Evolutionary conservation across 2,888 invertebrate genomes (phyloP).

Genomic region (Ctenicera cuprea): DNA sequence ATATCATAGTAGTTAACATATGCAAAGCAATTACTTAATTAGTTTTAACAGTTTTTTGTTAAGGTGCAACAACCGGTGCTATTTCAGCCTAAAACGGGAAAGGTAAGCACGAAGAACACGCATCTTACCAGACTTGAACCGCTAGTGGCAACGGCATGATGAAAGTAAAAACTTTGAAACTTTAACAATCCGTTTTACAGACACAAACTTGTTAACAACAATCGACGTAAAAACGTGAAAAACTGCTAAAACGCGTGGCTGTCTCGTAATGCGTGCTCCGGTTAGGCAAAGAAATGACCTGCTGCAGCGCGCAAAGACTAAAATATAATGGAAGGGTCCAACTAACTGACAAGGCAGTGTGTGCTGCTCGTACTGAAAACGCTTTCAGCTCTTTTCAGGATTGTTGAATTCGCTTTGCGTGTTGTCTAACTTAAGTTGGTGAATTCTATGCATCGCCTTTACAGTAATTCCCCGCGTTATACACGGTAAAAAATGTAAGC

Average conservation of each 20-base stretch:
- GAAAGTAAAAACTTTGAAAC: slow-evolving; percentile 34
- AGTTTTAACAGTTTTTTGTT: neutral
- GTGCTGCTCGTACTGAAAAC: slow-evolving; percentile 44
- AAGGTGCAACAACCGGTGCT: slow-evolving; percentile 1
- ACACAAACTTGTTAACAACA: slow-evolving; percentile 47
- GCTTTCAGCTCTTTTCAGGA: slow-evolving; percentile 43
- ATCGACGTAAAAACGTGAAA: slow-evolving; percentile 24
- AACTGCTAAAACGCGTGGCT: slow-evolving; percentile 18
- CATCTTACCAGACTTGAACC: slow-evolving; percentile 59
- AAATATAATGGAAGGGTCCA: slow-evolving; percentile 68
- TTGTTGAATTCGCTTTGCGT: slow-evolving; percentile 42
- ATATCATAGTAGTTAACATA: too few species aligned
- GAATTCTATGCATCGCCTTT: too few species aligned
- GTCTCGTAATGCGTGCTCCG: slow-evolving; percentile 55
- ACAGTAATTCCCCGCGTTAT: too few species aligned
- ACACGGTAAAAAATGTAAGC: too few species aligned
- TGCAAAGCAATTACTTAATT: too few species aligned
- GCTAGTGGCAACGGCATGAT: slow-evolving; percentile 35
- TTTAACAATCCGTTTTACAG: slow-evolving; percentile 33
- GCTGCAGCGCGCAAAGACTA: slow-evolving; percentile 63
- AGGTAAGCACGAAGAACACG: slow-evolving; percentile 47
- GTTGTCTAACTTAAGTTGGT: slow-evolving; percentile 51
- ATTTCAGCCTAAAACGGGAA: slow-evolving; percentile 18
- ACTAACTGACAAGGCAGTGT: slow-evolving; percentile 57
- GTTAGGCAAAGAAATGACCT: slow-evolving; percentile 62